Evolutionary conservation across 1,140 invertebrate species (phyloP).

Genomic region (Drosophila kepulauana): DNA sequence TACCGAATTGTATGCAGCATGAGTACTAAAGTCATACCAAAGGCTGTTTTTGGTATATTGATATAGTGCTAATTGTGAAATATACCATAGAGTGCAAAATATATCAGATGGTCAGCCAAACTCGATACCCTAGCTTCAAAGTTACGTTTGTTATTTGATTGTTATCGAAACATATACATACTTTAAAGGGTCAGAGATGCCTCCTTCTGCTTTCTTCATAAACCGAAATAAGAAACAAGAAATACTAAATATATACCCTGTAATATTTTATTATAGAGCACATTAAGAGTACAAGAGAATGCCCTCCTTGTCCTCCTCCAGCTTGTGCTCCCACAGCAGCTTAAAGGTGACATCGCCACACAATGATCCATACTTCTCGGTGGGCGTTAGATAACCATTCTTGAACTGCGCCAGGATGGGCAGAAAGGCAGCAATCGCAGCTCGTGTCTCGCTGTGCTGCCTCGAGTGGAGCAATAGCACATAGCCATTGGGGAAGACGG

Average conservation of each 20-base stretch:
- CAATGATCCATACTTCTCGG: conserved; percentile 20
- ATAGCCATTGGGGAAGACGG: conserved; percentile 58
- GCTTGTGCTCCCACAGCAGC: conserved; percentile 60
- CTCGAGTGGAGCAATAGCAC: conserved; percentile 54
- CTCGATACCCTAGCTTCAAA: no score
- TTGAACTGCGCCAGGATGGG: conserved; percentile 54
- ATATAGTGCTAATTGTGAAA: no score
- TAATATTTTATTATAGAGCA: background rate
- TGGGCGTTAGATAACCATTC: conserved; percentile 43
- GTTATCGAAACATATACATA: no score
- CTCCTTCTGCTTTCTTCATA: no score
- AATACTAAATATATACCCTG: background rate
- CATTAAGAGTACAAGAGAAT: conserved; percentile 52
- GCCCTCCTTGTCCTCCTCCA: conserved; percentile 59
- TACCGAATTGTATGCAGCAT: no score
- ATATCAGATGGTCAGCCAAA: no score
- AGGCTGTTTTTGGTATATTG: no score
- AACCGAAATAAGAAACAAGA: background rate
- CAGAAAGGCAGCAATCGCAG: conserved; percentile 51
- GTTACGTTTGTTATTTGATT: no score
- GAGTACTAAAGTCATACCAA: no score
- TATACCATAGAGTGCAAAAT: no score
- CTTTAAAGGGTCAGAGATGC: no score
- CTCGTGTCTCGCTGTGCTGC: conserved; percentile 48
- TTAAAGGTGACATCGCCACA: conserved; percentile 54